Conservation (phyloP, 2,888 invertebrate genomes). For the Tillus elongatus region DNA sequence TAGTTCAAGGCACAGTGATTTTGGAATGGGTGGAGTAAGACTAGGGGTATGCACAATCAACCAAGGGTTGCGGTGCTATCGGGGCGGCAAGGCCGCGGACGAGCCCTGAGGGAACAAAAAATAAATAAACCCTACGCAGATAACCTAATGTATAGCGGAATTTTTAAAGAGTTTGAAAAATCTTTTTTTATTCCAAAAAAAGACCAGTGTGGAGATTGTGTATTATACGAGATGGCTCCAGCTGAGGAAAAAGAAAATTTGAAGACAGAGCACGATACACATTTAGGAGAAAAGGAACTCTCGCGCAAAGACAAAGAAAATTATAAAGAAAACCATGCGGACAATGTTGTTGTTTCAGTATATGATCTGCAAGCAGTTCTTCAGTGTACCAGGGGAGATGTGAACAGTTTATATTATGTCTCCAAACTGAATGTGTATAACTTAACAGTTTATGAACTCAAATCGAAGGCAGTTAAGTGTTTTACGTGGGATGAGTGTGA, state of each 20-base stretch:
- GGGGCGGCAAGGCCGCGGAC: too few relatives aligned
- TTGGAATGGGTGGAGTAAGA: too few relatives aligned
- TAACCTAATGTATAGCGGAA: constrained; percentile 14
- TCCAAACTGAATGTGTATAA: constrained; percentile 1
- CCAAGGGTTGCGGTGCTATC: too few relatives aligned
- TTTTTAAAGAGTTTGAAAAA: constrained; percentile 22
- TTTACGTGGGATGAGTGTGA: constrained; percentile 30
- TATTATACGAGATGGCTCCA: constrained; percentile 12
- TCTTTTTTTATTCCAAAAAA: constrained; percentile 19
- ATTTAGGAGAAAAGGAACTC: constrained; percentile 20
- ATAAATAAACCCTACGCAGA: constrained; percentile 18
- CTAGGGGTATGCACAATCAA: too few relatives aligned
- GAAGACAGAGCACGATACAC: constrained; percentile 15
- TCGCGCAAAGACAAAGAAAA: constrained; percentile 19
- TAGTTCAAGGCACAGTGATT: too few relatives aligned
- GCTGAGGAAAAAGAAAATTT: constrained; percentile 15
- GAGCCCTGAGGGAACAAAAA: too few relatives aligned
- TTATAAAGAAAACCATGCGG: constrained; percentile 15
- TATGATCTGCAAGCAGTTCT: constrained; percentile 25
- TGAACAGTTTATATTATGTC: constrained; percentile 21
- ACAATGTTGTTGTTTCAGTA: constrained; percentile 17
- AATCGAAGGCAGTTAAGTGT: constrained; percentile 21
- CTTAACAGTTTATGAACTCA: constrained; percentile 24
- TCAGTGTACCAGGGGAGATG: constrained; percentile 22
- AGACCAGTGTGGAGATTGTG: constrained; percentile 18